Base-by-base conservation (phyloP, 2,113 vertebrate genomes). In the Pandion haliaetus region DNA sequence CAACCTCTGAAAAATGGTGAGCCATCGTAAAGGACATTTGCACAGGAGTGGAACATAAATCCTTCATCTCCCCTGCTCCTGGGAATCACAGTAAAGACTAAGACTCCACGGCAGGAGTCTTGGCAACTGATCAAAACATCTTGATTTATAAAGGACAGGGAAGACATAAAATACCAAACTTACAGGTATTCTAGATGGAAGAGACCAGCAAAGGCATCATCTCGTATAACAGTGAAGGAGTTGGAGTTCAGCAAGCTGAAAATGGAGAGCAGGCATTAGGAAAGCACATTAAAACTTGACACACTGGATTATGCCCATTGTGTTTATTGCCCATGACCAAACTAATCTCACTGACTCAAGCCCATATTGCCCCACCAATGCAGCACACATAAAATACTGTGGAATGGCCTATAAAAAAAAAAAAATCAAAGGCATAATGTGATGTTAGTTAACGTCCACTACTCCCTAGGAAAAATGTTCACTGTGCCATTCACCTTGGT, bases 121-220 rank as follows among this genome's bases (percentile, higher is more conserved):
- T 70, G 72, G 79, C 40, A 79, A 89, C 69, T 80, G 76, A 86
- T 55, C 73, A 55, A 59, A 90, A 49, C 31, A 45, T 21, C 70
- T 38, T 90, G 50, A 59, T 95, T 65, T 83, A 91, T 76, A 87
- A 92, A 47, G 44, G 10, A 72, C 42, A 70, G 29, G 16, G 44
- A 87, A 89, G 44, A 92, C 66, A 83, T 91, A 85, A 95, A 95
- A 62, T 70, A n/a, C 34, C 76, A 40, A 91, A 99, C 99, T 99
- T 98, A 99, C 99, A 99, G 98, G 97, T 99, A 99, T 92, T 99
- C 99, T 10, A 99, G 98, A 94, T 99, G 99, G 77, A 99, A 98
- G 84, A 99, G 99, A 40, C 99, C 99, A 93, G 99, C 98, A 94
- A 99, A 99, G n/a, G 99, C 99, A 95, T 99, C 99, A 66, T 99